Evolutionary conservation across 2,888 invertebrate species (phyloP).

Genomic region (Sinodicranocentrus sp.): DNA sequence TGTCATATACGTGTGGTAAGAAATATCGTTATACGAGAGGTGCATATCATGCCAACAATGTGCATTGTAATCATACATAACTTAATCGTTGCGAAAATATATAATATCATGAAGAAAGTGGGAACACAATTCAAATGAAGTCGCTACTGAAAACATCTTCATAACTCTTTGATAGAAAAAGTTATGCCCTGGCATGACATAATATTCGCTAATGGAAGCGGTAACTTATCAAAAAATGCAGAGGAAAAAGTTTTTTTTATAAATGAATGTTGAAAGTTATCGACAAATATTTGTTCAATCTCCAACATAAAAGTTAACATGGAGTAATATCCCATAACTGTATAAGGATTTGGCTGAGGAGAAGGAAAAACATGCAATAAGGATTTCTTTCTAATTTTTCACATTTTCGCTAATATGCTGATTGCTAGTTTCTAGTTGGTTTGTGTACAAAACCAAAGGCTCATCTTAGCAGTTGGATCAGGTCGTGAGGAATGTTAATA

Average conservation of each 20-base stretch:
- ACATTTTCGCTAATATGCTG: slow-evolving; percentile 23
- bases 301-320: too few species aligned
- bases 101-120: slow-evolving; percentile 8
- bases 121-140: slow-evolving; percentile 6
- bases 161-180: too few species aligned
- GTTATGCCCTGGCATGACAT: too few species aligned
- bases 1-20: too few species aligned
- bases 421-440: slow-evolving; percentile 20
- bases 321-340: too few species aligned
- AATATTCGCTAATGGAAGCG: too few species aligned
- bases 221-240: too few species aligned
- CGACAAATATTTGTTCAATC: too few species aligned
- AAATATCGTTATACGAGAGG: too few species aligned
- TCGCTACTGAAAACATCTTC: slow-evolving; percentile 41
- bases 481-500: slow-evolving; percentile 54
- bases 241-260: too few species aligned
- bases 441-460: not conserved
- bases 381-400: slow-evolving; percentile 1
- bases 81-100: slow-evolving; percentile 27
- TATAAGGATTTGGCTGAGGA: too few species aligned
- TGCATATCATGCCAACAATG: not conserved
- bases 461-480: not conserved
- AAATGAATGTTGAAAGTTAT: too few species aligned
- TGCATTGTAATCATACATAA: slow-evolving; percentile 24
- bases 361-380: slow-evolving; percentile 13